A percentile compares a stretch with the other conserved stretches of the same genome.
phyloP scores from a whole-genome alignment of 2,113 vertebrate species.

The Nothoprocta pentlandii region DNA sequence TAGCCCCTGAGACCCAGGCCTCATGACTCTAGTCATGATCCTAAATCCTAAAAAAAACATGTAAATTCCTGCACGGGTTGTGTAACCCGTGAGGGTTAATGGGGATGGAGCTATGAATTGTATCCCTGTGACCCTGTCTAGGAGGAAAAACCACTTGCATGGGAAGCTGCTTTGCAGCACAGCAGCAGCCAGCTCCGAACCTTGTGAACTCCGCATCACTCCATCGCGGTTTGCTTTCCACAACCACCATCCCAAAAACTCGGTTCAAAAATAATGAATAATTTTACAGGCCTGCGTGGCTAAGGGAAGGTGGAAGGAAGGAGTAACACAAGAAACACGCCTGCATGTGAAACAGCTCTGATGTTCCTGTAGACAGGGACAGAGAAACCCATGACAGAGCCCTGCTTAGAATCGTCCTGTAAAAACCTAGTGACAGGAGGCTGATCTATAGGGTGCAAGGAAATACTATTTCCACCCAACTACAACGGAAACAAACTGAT shows the following conservation, averaged over 20 bases:
- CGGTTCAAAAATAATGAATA: not conserved
- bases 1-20: not conserved
- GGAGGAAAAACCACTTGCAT: not conserved
- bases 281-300: not conserved
- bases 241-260: not conserved
- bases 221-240: not conserved
- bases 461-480: not conserved
- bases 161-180: not conserved
- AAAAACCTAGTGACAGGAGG: not conserved
- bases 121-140: fast-evolving
- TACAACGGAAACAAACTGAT: not conserved
- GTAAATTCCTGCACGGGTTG: not conserved
- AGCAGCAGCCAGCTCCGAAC: not conserved
- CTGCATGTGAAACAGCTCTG: not conserved
- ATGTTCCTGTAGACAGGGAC: not conserved
- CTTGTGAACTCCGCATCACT: fast-evolving
- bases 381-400: not conserved
- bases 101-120: not conserved
- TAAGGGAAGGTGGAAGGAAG: not conserved
- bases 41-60: not conserved
- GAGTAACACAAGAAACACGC: not conserved
- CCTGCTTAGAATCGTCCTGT: not conserved
- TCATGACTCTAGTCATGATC: not conserved
- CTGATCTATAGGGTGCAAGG: not conserved
- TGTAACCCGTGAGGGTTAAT: not conserved